A percentile compares a stretch with the other conserved stretches of the same genome.
Conservation (phyloP, 1,140 invertebrate genomes). For the Drosophila trapezifrons region DNA sequence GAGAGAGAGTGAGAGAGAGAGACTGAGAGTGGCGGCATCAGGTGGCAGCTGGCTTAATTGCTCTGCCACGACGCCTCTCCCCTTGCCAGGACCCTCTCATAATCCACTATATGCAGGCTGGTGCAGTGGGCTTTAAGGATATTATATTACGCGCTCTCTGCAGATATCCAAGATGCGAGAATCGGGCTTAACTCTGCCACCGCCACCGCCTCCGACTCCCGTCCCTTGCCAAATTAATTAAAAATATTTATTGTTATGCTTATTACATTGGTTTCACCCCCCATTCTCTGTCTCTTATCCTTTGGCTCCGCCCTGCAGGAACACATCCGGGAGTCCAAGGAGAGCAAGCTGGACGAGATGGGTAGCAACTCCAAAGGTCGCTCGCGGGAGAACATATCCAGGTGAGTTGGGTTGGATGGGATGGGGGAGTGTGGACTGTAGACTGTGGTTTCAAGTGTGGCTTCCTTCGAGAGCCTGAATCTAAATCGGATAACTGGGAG, state of each 20-base stretch:
- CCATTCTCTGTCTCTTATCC: slow-evolving; percentile 14
- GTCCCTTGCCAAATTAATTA: slow-evolving; percentile 57
- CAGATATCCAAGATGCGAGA: slow-evolving; percentile 11
- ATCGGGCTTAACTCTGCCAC: slow-evolving; percentile 17
- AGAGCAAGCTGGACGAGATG: slow-evolving; percentile 89
- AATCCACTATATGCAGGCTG: slow-evolving; percentile 31
- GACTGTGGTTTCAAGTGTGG: not conserved
- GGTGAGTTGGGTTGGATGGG: slow-evolving; percentile 51
- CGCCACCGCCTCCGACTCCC: not conserved
- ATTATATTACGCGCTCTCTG: slow-evolving; percentile 29
- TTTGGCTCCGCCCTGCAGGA: slow-evolving; percentile 86
- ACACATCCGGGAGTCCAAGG: slow-evolving; percentile 91
- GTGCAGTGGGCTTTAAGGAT: slow-evolving; percentile 42
- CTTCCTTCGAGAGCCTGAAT: not conserved
- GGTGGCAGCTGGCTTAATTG: slow-evolving; percentile 62
- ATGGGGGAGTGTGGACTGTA: not conserved
- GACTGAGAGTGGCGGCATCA: slow-evolving; percentile 20
- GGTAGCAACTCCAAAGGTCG: slow-evolving; percentile 85
- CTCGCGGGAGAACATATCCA: slow-evolving; percentile 82
- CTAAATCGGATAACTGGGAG: not conserved
- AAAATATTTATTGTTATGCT: slow-evolving; percentile 74
- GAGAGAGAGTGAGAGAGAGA: not conserved
- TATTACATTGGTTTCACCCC: slow-evolving; percentile 38
- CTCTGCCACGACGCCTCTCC: slow-evolving; percentile 6
- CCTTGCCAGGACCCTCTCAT: not conserved